Evolutionary conservation across 2,888 invertebrate genomes (phyloP).

Genomic region (Metallyticus violacea): DNA sequence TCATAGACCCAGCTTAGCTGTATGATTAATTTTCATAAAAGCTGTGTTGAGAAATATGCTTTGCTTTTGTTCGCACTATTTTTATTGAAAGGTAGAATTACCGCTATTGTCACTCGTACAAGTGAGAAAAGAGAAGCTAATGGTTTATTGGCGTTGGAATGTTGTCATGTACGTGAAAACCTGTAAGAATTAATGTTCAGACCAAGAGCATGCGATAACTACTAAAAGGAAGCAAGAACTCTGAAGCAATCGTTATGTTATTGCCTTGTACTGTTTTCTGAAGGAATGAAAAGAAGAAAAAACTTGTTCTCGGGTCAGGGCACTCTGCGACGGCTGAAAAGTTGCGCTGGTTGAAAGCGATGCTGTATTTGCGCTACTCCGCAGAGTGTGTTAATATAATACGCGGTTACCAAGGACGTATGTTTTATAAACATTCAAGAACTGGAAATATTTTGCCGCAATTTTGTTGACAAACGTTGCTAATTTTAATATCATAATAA

Average conservation of each 20-base stretch:
- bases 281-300: neutral
- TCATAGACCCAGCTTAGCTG: too few relatives aligned
- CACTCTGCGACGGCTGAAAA: neutral
- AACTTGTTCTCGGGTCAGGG: slow-evolving; percentile 13
- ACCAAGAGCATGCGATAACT: slow-evolving; percentile 3
- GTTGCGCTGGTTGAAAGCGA: neutral
- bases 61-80: neutral
- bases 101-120: neutral
- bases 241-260: slow-evolving; percentile 2
- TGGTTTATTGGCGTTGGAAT: slow-evolving; percentile 6
- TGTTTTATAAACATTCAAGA: too few relatives aligned
- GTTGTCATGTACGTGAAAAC: slow-evolving; percentile 3
- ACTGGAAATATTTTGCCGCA: too few relatives aligned
- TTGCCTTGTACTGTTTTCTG: slow-evolving; percentile 5
- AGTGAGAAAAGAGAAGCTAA: slow-evolving; percentile 11
- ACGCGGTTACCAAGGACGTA: too few relatives aligned
- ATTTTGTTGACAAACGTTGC: too few relatives aligned
- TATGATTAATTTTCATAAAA: neutral
- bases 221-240: neutral
- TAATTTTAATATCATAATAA: too few relatives aligned
- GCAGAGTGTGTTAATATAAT: too few relatives aligned
- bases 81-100: neutral
- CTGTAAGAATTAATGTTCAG: neutral
- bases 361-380: neutral
- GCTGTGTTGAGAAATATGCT: neutral